Base-by-base conservation (phyloP, 2,113 vertebrate species). In the Microcebus jonahi region DNA sequence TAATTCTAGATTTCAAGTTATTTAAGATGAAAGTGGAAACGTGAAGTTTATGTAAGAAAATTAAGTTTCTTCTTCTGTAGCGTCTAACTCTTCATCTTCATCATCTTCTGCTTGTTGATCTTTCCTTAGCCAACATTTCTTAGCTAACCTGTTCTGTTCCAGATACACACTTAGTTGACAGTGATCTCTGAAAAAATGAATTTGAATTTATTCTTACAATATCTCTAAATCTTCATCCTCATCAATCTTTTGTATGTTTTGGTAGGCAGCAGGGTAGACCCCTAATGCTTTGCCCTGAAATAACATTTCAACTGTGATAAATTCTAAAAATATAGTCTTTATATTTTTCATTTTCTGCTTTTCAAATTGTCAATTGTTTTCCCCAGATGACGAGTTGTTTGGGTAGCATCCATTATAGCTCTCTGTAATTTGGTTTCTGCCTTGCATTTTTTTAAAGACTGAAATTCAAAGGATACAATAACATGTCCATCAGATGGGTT, bases 291-390 rank as follows among this genome's bases (percentile, higher is more conserved):
- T 63, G 27, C 27, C 4, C 3, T 63, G 27, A 63, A 63, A 63
- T 63, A 63, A 29, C 61, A 63, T 63, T 63, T 63, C 27, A 12
- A 63, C 25, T 63, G 61, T 63, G 27, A 63, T 63, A 63, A 63
- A 63, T 63, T 29, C 27, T 29, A 27, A 63, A 63, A 63, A 63
- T 13, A 63, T 29, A 63, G 27, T 63, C 99, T 99, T 99, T 97
- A 99, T 99, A 97, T 99, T 99, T 83, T 98, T 99, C 97, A 99
- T 99, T 98, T 99, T 99, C 98, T 99, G 99, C 97, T 99, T 99
- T 98, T 99, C 99, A 98, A 99, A 97, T 99, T 99, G 92, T 99
- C 99, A 95, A 99, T 99, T 39, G 99, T 99, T 98, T 99, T 99
- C 91, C 99, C 99, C 97, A 99, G 98, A 65, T 99, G 99, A 71